Conservation (phyloP, 2,797 vertebrate species). For the Typhlichthys eigenmanni region DNA sequence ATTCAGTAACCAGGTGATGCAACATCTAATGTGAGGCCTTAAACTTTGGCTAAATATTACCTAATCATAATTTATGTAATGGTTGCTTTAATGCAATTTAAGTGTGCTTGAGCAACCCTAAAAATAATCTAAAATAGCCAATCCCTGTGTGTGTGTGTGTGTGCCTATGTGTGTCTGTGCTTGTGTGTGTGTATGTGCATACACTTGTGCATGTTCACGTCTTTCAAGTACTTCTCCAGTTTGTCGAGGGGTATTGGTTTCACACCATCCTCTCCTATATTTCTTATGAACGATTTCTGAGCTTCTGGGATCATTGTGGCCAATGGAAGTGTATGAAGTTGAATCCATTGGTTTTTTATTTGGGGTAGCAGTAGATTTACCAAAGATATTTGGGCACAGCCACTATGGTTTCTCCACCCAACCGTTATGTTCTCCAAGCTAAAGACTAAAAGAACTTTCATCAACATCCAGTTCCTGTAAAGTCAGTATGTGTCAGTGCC, state of each 20-base stretch:
- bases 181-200: not conserved
- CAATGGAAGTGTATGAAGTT: slow-evolving; percentile 67
- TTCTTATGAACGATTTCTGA: slow-evolving; percentile 17
- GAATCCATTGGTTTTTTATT: slow-evolving; percentile 55
- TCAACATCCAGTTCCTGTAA: too few species aligned
- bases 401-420: slow-evolving; percentile 39
- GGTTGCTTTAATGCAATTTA: too few species aligned
- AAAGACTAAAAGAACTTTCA: too few species aligned
- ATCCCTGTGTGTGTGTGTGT: too few species aligned
- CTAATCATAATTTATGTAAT: too few species aligned
- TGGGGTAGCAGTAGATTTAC: slow-evolving; percentile 75
- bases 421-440: too few species aligned
- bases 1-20: too few species aligned
- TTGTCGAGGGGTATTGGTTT: slow-evolving; percentile 53
- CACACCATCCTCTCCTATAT: slow-evolving; percentile 58
- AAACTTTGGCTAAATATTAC: too few species aligned
- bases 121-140: too few species aligned
- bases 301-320: slow-evolving; percentile 74
- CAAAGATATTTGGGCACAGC: slow-evolving; percentile 75
- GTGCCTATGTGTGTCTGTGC: not conserved
- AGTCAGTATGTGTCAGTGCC: too few species aligned
- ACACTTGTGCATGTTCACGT: not conserved
- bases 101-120: too few species aligned
- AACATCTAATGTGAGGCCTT: too few species aligned
- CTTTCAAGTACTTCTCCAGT: slow-evolving; percentile 64